These are phyloP conservation scores for Oncopodura yosiiana DNA, from an alignment of 1,140 invertebrate genomes.

Conservation along the genomic window DNA sequence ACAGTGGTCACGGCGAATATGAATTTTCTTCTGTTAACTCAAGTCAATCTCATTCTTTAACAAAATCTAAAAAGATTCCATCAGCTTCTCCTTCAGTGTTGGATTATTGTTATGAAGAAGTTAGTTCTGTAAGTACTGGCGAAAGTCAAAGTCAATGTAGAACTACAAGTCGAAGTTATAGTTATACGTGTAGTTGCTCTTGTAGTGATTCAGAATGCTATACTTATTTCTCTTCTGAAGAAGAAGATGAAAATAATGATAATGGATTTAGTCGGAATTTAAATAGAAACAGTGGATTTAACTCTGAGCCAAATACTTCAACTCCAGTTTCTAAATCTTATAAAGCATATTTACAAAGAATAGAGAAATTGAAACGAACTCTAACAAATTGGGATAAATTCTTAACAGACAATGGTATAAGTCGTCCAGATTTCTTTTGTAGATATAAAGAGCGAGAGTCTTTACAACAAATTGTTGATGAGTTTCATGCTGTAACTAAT, in stretches of 20 bases:
- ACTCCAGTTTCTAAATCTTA: conserved; percentile 13
- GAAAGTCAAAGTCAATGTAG: conserved; percentile 9
- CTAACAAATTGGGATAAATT: conserved; percentile 24
- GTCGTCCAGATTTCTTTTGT: conserved; percentile 25
- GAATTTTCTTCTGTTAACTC: no score
- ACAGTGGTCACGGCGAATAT: no score
- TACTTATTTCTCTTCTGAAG: neutral
- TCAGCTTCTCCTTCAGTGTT: no score
- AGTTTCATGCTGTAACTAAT: conserved; percentile 19
- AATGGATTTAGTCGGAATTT: neutral
- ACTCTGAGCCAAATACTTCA: no score
- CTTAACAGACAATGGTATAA: conserved; percentile 11
- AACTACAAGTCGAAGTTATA: conserved; percentile 8
- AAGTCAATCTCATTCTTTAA: no score
- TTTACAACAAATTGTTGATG: conserved; percentile 23
- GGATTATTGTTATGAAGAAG: no score
- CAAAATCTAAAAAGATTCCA: no score
- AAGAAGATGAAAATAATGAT: neutral
- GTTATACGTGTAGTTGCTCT: conserved; percentile 3
- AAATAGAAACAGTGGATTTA: neutral
- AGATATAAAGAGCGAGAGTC: conserved; percentile 21
- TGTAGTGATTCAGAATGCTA: conserved; percentile 8
- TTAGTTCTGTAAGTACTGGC: neutral
- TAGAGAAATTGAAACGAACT: conserved; percentile 16
- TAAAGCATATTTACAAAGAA: conserved; percentile 11